Base-by-base conservation (phyloP, 2,113 vertebrate genomes). In the Engystomops pustulosus region DNA sequence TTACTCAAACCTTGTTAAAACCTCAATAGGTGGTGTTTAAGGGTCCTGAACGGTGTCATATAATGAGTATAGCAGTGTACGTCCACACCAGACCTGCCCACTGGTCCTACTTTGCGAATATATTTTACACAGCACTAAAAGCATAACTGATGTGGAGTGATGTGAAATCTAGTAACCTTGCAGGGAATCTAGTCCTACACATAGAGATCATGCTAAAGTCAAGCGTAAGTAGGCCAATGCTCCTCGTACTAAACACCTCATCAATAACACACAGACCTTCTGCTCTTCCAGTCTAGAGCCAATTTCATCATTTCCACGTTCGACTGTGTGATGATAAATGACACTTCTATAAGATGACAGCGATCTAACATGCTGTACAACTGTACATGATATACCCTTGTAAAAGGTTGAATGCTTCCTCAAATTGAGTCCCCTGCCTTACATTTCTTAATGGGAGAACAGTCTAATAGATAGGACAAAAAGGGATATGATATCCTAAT, bases 261-360 rank as follows among this genome's bases (percentile, higher is more conserved):
- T 83, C 81, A 83, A 83, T 76, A 83, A 76, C 25, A 25, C 18
- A 65, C 20, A 76, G 81, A 83, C 81, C 81, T 76, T 76, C 68
- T 71, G 76, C 58, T 83, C 81, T 72, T 71, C 74, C 44, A 55
- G 47, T 62, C 45, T 44, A 44, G 49, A 85, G 44, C 51, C 75
- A 80, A 69, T 85, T 80, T 71, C 47, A 85, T 70, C 83, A 85
- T 70, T 71, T 71, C 53, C 65, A 85, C 51, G 60, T 55, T 49
- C 27, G 53, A 44, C 76, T 18, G 75, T 71, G 25, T 53, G 5
- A 70, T 58, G 75, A 85, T 85, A 79, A 71, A 85, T 71, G 47
- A 34, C 49, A 60, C 47, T 18, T 55, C n/a, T 32, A 10, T 53
- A 18, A 51, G 32, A 85, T 17, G 49, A 44, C 62, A 38, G 36